Percentiles rank a stretch among this genome's conserved stretches.
These are phyloP conservation scores for Argopecten irradians DNA, from an alignment of 1,140 invertebrate species.

Conservation along the genomic window DNA sequence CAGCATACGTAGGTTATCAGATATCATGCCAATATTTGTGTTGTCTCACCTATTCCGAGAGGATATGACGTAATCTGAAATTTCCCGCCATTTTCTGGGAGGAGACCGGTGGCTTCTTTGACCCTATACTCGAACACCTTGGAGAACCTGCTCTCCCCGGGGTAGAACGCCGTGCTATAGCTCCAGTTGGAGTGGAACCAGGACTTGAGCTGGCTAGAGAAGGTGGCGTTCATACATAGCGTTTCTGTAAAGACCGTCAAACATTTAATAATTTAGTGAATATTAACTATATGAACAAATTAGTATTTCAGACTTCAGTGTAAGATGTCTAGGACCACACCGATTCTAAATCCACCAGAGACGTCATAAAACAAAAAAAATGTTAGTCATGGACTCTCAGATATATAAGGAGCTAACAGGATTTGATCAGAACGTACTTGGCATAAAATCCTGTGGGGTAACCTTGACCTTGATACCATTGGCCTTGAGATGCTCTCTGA, in stretches of 20 bases:
- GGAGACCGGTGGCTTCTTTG: slow-evolving; percentile 69
- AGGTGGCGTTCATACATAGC: slow-evolving; percentile 71
- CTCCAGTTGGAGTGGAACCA: slow-evolving; percentile 74
- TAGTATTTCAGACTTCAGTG: not conserved
- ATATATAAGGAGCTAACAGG: not conserved
- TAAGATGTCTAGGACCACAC: no score
- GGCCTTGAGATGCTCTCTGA: slow-evolving; percentile 69
- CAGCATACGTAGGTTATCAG: no score
- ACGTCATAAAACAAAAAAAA: not conserved
- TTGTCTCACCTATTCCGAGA: slow-evolving; percentile 64
- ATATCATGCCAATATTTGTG: no score
- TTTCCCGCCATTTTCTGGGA: slow-evolving; percentile 73
- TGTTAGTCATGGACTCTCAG: not conserved
- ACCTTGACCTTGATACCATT: slow-evolving; percentile 63
- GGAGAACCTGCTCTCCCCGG: slow-evolving; percentile 74
- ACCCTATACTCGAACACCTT: slow-evolving; percentile 65
- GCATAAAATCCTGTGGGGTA: slow-evolving; percentile 69
- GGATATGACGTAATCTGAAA: slow-evolving; percentile 76
- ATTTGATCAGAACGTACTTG: slow-evolving; percentile 53
- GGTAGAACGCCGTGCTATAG: slow-evolving; percentile 76
- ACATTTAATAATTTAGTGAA: not conserved
- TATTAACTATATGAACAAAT: not conserved
- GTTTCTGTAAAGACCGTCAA: slow-evolving; percentile 63
- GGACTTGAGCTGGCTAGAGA: slow-evolving; percentile 66
- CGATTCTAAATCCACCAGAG: not conserved